phyloP scores from a whole-genome alignment of 1,140 invertebrate species.

The Trialeurodes vaporariorum region DNA sequence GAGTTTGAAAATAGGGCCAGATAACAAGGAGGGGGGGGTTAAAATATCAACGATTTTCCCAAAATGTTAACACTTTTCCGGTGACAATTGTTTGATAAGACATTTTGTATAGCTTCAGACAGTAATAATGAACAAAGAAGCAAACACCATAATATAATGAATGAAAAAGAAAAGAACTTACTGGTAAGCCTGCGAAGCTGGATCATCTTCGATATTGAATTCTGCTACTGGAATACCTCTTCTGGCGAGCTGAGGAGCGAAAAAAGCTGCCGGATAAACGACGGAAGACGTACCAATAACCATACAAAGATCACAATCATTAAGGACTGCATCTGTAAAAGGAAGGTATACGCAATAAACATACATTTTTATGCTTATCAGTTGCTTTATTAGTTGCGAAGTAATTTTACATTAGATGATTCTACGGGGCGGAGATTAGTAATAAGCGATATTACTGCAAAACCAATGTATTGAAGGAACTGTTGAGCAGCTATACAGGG shows the following conservation, averaged over 20 bases:
- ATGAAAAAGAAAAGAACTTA: conserved; percentile 39
- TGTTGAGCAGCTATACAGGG: too few species aligned
- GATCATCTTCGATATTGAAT: conserved; percentile 75
- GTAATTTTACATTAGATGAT: too few species aligned
- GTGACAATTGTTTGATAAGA: conserved; percentile 4
- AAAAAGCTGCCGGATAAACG: conserved; percentile 89
- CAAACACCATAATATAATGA: neutral
- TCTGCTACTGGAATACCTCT: conserved; percentile 74
- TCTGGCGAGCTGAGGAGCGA: conserved; percentile 63
- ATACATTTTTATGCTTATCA: too few species aligned
- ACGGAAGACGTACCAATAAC: conserved; percentile 78
- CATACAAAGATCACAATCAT: conserved; percentile 66
- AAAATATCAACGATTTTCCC: too few species aligned
- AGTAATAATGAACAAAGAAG: neutral
- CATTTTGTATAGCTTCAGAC: conserved; percentile 3
- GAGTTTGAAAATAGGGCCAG: too few species aligned
- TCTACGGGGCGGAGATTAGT: too few species aligned
- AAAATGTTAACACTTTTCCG: conserved; percentile 16
- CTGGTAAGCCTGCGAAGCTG: conserved; percentile 54
- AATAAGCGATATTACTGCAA: too few species aligned
- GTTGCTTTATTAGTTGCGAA: too few species aligned
- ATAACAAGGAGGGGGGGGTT: too few species aligned
- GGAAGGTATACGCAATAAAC: too few species aligned
- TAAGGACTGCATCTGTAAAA: conserved; percentile 45
- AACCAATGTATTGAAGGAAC: too few species aligned